Conservation (phyloP, 2,888 invertebrate genomes). For the Alentia gelatinosa region DNA sequence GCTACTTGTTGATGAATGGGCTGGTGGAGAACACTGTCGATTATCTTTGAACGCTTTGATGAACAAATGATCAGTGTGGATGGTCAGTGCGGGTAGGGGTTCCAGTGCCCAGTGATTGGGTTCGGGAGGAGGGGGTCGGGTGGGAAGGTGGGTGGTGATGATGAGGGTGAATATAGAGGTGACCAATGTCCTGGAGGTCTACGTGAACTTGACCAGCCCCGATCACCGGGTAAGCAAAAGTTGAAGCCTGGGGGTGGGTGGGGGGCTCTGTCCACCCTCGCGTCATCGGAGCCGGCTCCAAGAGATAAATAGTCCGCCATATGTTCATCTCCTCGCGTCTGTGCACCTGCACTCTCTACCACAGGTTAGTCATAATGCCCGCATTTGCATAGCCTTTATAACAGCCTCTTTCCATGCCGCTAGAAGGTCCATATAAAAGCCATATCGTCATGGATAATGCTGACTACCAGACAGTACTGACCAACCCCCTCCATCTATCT, state of each 20-base stretch:
- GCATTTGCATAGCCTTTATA: not conserved
- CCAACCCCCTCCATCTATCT: not conserved
- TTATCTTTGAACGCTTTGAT: too few relatives aligned
- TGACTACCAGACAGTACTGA: not conserved
- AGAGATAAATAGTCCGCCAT: conserved; percentile 20
- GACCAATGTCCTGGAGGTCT: too few relatives aligned
- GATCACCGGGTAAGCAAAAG: not conserved
- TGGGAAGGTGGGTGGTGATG: too few relatives aligned
- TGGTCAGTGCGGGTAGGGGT: too few relatives aligned
- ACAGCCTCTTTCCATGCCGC: not conserved
- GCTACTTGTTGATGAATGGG: too few relatives aligned
- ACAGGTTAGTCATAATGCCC: not conserved
- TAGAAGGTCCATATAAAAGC: not conserved
- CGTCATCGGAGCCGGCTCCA: not conserved
- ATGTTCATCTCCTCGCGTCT: not conserved
- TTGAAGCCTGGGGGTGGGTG: too few relatives aligned
- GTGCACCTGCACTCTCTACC: not conserved
- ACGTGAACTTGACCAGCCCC: not conserved
- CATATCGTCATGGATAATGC: not conserved
- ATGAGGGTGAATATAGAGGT: too few relatives aligned
- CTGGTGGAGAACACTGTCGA: too few relatives aligned
- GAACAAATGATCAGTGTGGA: too few relatives aligned
- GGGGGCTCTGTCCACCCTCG: not conserved
- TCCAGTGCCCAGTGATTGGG: too few relatives aligned
- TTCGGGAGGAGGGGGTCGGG: too few relatives aligned